Evolutionary conservation across 2,113 vertebrate species (phyloP).

Genomic region (Chloropsis hardwickii): DNA sequence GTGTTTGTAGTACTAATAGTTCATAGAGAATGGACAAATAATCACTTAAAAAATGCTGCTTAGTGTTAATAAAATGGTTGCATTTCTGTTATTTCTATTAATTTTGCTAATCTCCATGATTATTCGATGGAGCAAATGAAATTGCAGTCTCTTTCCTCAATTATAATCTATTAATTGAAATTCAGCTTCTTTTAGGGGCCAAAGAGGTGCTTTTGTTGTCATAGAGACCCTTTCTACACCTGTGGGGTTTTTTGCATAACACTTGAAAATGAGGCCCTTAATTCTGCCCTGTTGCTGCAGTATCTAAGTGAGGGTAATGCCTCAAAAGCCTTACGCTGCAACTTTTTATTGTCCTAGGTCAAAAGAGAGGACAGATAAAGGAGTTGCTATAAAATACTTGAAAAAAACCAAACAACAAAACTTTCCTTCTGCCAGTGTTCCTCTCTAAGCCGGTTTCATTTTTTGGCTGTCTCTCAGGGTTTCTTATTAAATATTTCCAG

Average conservation of each 20-base stretch:
- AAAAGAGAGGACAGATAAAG: neutral
- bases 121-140: neutral
- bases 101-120: neutral
- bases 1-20: neutral
- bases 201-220: neutral
- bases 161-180: neutral
- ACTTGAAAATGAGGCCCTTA: neutral
- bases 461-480: neutral
- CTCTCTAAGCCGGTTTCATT: neutral
- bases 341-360: neutral
- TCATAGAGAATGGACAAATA: neutral
- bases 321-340: neutral
- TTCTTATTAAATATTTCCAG: neutral
- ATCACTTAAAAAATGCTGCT: neutral
- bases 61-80: neutral
- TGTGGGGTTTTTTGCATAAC: neutral
- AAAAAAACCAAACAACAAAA: neutral
- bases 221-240: neutral
- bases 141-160: neutral
- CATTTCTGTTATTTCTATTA: neutral
- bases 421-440: neutral
- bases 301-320: neutral
- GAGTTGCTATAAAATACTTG: neutral
- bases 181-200: neutral
- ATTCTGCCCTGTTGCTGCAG: neutral